Percentiles rank a stretch among this genome's conserved stretches.
Evolutionary conservation across 2,113 vertebrate genomes (phyloP).

Genomic region (Archilochus colubris): DNA sequence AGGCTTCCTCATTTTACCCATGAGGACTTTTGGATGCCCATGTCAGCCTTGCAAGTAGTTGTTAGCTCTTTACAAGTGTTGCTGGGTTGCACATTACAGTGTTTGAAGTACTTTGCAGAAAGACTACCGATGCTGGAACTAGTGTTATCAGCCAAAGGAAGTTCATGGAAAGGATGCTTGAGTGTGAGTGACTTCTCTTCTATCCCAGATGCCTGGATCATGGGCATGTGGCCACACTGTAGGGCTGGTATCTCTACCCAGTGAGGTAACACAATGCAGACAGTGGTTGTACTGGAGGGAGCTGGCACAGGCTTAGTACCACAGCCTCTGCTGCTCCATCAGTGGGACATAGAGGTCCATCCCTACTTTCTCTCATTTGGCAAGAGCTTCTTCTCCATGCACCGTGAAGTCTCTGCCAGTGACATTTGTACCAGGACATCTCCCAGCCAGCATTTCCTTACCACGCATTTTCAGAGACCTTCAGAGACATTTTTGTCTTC

Average conservation of each 20-base stretch:
- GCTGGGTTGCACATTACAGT: neutral
- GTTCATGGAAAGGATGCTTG: neutral
- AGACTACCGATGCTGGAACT: neutral
- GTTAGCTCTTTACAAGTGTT: neutral
- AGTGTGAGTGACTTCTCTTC: neutral
- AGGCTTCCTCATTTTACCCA: neutral
- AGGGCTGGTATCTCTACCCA: neutral
- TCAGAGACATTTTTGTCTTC: neutral
- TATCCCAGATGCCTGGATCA: neutral
- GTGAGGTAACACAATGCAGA: neutral
- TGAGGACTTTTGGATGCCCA: neutral
- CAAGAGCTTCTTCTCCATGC: neutral
- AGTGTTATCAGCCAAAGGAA: neutral
- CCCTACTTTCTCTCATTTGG: neutral
- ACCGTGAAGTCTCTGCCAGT: neutral
- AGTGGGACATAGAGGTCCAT: neutral
- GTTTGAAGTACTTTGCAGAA: neutral
- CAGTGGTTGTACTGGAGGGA: neutral
- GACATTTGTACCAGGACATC: rapidly evolving
- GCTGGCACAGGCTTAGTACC: neutral
- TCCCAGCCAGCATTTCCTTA: neutral
- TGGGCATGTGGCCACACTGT: neutral
- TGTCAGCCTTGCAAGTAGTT: neutral
- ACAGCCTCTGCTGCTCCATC: neutral
- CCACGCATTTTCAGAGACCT: neutral